These are phyloP conservation scores for Rallus crepitans DNA, from an alignment of 2,797 vertebrate species.

Conservation along the genomic window DNA sequence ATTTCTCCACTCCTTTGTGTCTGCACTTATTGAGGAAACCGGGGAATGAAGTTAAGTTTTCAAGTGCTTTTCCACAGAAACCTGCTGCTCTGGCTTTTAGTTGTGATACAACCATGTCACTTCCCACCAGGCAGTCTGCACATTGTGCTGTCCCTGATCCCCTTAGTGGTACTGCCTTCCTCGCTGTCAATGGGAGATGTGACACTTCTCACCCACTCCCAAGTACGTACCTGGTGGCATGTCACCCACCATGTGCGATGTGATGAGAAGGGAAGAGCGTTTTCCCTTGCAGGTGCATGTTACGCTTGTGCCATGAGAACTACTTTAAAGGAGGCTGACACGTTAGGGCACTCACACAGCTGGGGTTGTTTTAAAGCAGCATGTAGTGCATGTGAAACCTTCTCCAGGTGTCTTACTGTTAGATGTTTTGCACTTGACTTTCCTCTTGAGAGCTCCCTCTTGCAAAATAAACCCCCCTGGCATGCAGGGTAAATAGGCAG, in stretches of 20 bases:
- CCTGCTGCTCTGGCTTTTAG: neutral
- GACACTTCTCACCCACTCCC: neutral
- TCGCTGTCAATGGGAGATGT: fast-evolving
- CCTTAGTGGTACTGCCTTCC: neutral
- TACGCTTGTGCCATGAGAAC: neutral
- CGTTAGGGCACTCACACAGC: neutral
- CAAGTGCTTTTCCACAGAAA: neutral
- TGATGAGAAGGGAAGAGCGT: neutral
- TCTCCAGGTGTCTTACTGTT: neutral
- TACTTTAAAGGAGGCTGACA: neutral
- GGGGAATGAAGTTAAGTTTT: neutral
- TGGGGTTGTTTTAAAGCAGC: neutral
- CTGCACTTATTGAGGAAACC: neutral
- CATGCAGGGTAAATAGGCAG: fast-evolving
- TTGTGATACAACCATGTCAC: neutral
- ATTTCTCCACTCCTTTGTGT: neutral
- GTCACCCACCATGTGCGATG: fast-evolving
- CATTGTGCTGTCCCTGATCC: neutral
- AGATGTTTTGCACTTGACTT: neutral
- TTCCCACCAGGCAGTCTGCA: neutral
- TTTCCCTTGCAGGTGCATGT: neutral
- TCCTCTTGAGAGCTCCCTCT: neutral
- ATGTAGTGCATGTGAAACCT: neutral
- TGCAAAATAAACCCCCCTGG: neutral
- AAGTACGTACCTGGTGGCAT: fast-evolving